Base-by-base conservation (phyloP, 2,797 vertebrate genomes). In the Molothrus aeneus region DNA sequence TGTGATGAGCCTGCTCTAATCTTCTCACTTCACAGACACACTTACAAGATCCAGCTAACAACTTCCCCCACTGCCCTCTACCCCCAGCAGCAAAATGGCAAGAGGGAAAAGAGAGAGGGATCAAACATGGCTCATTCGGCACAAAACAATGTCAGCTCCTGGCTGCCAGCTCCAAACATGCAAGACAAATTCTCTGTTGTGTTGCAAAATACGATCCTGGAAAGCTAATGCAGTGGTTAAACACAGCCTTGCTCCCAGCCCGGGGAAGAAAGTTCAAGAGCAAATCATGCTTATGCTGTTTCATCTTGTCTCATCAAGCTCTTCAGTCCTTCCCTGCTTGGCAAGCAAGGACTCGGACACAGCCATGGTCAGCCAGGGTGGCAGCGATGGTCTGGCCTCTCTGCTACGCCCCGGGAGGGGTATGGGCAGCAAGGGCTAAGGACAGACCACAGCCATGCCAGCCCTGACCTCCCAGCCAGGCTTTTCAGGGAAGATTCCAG, bases 41-140 rank as follows among this genome's bases (percentile, higher is more conserved):
- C 64, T 69, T 9, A 8, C 59, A 85, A 80, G 81, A 92, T 81
- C 53, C 82, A 88, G 71, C 68, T 92, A 93, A 91, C 88, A 91
- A 91, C 92, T 87, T 91, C 53, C 78, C 90, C 57, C 6, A 4
- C 69, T 79, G 90, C 86, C 94, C 92, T 94, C 94, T 24, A 70
- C 56, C 79, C 66, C 72, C 31, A 7, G 53, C 75, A 97, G 95
- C 88, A 97, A 97, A 96, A 97, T 25, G 83, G 93, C 68, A 92
- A 92, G 74, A 96, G 81, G 34, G 92, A 83, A 96, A 93, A 93
- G 85, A 95, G 90, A 96, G 73, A 43, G 88, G 93, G 88, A 97
- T 97, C 92, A 95, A 97, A 97, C 92, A 80, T 5, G 7, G 80
- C 75, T 95, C 80, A 88, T 77, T 97, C 51, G 1, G 77, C 94